Percentiles rank a stretch among this genome's conserved stretches.
phyloP scores from a whole-genome alignment of 2,797 vertebrate genomes.

The Cacajao melanocephalus region DNA sequence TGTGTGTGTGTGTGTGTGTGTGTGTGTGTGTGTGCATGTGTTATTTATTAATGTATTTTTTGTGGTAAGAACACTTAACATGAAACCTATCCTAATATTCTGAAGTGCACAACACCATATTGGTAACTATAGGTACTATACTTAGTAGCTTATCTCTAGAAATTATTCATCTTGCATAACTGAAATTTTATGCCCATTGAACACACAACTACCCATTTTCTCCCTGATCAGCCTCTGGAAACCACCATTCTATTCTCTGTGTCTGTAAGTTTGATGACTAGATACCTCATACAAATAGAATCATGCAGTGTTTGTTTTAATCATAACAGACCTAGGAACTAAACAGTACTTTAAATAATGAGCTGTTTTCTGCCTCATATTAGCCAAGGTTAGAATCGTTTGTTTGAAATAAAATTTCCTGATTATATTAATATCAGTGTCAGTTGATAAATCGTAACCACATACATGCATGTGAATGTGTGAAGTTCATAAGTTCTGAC shows the following conservation, averaged over 20 bases:
- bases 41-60: background rate
- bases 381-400: background rate
- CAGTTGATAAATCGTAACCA: background rate
- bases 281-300: background rate
- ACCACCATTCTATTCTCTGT: background rate
- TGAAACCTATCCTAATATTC: background rate
- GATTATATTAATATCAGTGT: background rate
- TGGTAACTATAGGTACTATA: no score
- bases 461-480: background rate
- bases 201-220: background rate
- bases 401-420: background rate
- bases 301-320: background rate
- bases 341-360: background rate
- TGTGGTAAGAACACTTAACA: background rate
- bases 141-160: background rate
- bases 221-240: background rate
- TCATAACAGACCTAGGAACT: background rate
- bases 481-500: background rate
- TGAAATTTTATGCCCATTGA: background rate
- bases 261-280: background rate
- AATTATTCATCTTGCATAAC: background rate
- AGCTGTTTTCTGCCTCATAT: background rate
- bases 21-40: background rate
- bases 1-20: background rate
- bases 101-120: background rate